Evolutionary conservation across 2,797 vertebrate genomes (phyloP).

Genomic region (Orestias chungarensis): DNA sequence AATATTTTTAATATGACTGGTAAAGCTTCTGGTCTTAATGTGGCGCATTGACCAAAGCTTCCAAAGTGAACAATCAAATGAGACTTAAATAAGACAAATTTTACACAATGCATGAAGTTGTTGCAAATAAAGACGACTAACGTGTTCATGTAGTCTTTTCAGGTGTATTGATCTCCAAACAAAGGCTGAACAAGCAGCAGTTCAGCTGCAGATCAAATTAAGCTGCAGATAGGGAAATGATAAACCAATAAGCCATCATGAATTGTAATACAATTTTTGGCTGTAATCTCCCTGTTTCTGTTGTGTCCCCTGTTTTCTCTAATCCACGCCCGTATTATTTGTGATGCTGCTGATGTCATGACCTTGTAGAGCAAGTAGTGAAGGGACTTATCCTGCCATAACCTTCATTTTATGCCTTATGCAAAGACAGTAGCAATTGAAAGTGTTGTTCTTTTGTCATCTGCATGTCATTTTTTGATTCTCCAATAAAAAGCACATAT

Average conservation of each 20-base stretch:
- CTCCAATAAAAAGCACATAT: not conserved
- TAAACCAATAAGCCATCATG: conserved; percentile 67
- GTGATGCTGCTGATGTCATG: conserved; percentile 57
- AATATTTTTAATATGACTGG: not conserved
- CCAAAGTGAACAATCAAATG: not conserved
- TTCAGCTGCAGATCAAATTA: conserved; percentile 32
- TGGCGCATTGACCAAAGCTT: not conserved
- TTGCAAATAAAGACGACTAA: not conserved
- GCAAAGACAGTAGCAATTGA: conserved; percentile 6
- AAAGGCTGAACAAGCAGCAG: conserved; percentile 5
- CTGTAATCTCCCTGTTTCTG: conserved; percentile 69
- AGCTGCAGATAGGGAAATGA: conserved; percentile 44
- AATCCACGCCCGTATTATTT: conserved; percentile 68
- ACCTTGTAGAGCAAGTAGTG: conserved; percentile 29
- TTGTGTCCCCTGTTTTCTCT: conserved; percentile 49
- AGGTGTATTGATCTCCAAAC: conserved; percentile 33
- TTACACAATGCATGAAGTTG: not conserved
- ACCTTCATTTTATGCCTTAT: conserved; percentile 27
- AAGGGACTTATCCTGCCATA: conserved; percentile 33
- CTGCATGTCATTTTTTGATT: not conserved
- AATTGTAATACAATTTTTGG: conserved; percentile 74
- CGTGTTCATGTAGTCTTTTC: not conserved
- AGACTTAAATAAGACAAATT: not conserved
- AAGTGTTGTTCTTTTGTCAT: not conserved
- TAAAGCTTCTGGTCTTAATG: not conserved